phyloP scores from a whole-genome alignment of 1,140 invertebrate genomes.

The Drosophila persimilis region DNA sequence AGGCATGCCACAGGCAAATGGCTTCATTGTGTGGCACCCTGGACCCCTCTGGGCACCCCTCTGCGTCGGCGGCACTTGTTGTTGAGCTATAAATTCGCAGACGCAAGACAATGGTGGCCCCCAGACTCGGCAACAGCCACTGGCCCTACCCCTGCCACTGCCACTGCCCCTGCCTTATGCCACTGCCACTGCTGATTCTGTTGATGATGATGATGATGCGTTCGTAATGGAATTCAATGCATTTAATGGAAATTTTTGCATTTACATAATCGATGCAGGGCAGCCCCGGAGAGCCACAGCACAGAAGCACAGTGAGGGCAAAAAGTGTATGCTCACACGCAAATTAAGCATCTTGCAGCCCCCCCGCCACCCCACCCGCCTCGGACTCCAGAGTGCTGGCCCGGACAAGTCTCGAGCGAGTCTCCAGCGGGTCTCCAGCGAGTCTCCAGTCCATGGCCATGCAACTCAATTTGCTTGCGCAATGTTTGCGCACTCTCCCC shows the following conservation, averaged over 20 bases:
- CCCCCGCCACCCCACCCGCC: neutral
- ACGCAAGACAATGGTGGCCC: slow-evolving; percentile 46
- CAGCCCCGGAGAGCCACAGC: slow-evolving; percentile 9
- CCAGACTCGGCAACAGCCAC: no score
- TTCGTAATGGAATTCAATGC: slow-evolving; percentile 69
- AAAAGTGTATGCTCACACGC: slow-evolving; percentile 58
- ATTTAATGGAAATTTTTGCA: slow-evolving; percentile 66
- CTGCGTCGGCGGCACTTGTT: neutral
- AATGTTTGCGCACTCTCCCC: neutral
- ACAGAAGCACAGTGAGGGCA: slow-evolving; percentile 3
- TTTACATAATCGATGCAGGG: slow-evolving; percentile 69
- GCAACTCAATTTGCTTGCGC: slow-evolving; percentile 43
- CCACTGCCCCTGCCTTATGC: neutral
- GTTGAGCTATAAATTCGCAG: slow-evolving; percentile 41
- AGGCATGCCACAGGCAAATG: slow-evolving; percentile 47
- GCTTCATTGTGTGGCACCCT: slow-evolving; percentile 29
- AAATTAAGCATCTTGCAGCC: slow-evolving; percentile 49
- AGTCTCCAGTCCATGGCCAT: slow-evolving; percentile 37
- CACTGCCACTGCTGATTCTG: neutral
- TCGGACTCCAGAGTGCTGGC: slow-evolving; percentile 7
- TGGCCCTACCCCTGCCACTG: slow-evolving; percentile 4
- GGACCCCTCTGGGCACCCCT: no score
- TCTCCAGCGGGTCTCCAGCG: neutral
- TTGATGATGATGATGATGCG: slow-evolving; percentile 48
- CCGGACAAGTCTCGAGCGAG: slow-evolving; percentile 3